phyloP scores from a whole-genome alignment of 2,888 invertebrate species.

The Eristalinus sepulchralis region DNA sequence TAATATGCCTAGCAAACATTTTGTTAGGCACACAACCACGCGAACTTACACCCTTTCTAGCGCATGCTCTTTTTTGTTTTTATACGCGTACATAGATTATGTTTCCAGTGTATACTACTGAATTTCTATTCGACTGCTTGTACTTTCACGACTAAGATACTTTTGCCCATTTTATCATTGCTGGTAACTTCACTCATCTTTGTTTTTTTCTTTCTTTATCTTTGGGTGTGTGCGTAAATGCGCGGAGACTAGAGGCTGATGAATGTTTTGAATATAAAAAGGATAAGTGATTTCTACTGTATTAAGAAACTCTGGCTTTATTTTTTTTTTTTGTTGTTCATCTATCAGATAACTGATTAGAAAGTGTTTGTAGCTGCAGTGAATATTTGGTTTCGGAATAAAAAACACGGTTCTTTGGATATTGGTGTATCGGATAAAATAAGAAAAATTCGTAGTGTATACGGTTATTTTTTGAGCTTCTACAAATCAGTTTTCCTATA shows the following conservation, averaged over 20 bases:
- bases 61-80: conserved; percentile 50
- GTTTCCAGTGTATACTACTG: conserved; percentile 25
- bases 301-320: conserved; percentile 17
- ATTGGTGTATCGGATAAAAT: conserved; percentile 8
- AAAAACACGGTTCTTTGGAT: neutral
- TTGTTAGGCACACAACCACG: conserved; percentile 33
- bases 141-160: conserved; percentile 26
- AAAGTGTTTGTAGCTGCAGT: conserved; percentile 40
- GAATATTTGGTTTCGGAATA: conserved; percentile 14
- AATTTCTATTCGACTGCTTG: conserved; percentile 44
- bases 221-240: neutral
- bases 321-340: conserved; percentile 45
- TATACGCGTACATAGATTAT: conserved; percentile 22
- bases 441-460: conserved; percentile 17
- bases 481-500: conserved; percentile 17
- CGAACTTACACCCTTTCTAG: conserved; percentile 22
- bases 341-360: conserved; percentile 35
- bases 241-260: neutral
- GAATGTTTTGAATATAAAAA: conserved; percentile 28
- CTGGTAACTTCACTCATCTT: neutral
- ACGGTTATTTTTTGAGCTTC: conserved; percentile 26
- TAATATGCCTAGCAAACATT: neutral
- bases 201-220: neutral
- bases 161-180: conserved; percentile 4
- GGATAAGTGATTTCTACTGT: conserved; percentile 34